These are phyloP conservation scores for Eugnorisma glareosa DNA, from an alignment of 2,888 invertebrate species.

Conservation along the genomic window DNA sequence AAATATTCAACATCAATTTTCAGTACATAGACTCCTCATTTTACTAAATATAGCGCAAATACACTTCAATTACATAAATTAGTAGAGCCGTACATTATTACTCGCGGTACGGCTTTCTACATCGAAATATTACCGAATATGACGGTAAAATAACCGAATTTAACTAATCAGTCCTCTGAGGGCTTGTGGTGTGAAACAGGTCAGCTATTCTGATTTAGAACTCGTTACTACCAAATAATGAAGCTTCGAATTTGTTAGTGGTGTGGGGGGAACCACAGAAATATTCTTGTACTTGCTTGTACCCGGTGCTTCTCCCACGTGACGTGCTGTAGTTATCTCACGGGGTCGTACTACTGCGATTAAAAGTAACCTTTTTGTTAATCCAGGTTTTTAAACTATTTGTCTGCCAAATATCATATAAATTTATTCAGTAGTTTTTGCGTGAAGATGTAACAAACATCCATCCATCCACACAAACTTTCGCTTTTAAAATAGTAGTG, in stretches of 20 bases:
- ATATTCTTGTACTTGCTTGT: background rate
- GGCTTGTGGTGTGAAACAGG: constrained; percentile 34
- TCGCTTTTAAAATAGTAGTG: background rate
- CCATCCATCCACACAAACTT: background rate
- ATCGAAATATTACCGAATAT: constrained; percentile 12
- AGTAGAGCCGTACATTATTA: background rate
- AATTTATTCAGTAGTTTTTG: background rate
- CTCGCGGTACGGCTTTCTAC: background rate
- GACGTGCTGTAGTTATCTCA: background rate
- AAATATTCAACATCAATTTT: constrained; percentile 19
- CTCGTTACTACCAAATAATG: constrained; percentile 17
- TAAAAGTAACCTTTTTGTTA: background rate
- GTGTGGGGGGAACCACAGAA: background rate
- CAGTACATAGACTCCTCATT: background rate
- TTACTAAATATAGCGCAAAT: constrained; percentile 11
- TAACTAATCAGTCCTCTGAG: constrained; percentile 29
- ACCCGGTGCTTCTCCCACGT: background rate
- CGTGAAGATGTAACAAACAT: background rate
- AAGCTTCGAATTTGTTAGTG: background rate
- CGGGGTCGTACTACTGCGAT: background rate
- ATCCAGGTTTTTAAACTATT: background rate
- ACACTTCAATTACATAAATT: constrained; percentile 31
- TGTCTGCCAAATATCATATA: background rate
- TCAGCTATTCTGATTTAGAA: constrained; percentile 35
- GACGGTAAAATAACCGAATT: constrained; percentile 20